These are phyloP conservation scores for Pavo muticus DNA, from an alignment of 2,113 vertebrate species.

Conservation along the genomic window DNA sequence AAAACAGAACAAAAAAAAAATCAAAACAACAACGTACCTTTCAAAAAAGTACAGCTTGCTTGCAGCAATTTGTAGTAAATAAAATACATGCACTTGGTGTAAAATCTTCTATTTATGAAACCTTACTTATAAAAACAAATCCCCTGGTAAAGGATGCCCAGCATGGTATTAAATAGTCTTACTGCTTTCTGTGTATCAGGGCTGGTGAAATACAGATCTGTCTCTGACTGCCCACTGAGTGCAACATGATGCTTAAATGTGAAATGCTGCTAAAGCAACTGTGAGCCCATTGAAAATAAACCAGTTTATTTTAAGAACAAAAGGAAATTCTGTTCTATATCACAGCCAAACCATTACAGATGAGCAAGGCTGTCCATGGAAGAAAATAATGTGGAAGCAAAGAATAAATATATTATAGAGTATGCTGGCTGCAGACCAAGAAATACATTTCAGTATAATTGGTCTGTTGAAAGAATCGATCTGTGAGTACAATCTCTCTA, in stretches of 20 bases:
- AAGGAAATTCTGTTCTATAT: background rate
- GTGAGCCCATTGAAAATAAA: background rate
- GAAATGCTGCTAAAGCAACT: background rate
- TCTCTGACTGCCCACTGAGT: background rate
- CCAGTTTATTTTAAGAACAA: background rate
- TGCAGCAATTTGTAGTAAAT: background rate
- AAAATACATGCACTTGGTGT: background rate
- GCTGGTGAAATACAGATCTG: background rate
- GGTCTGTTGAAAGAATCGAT: background rate
- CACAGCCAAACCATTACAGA: conserved; percentile 14
- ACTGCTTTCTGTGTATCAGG: background rate
- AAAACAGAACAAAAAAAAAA: no score
- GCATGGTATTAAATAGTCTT: background rate
- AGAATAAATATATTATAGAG: conserved; percentile 22
- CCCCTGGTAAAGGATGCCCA: background rate
- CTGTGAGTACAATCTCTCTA: background rate
- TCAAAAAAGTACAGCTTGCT: background rate
- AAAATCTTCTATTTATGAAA: conserved; percentile 4
- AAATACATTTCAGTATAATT: conserved; percentile 42
- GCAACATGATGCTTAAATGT: background rate
- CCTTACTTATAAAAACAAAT: background rate
- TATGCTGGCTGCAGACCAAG: conserved; percentile 13
- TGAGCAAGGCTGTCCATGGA: background rate
- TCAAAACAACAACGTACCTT: background rate
- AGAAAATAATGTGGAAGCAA: background rate